Conservation (phyloP, 1,140 invertebrate genomes). For the Centruroides vittatus region DNA sequence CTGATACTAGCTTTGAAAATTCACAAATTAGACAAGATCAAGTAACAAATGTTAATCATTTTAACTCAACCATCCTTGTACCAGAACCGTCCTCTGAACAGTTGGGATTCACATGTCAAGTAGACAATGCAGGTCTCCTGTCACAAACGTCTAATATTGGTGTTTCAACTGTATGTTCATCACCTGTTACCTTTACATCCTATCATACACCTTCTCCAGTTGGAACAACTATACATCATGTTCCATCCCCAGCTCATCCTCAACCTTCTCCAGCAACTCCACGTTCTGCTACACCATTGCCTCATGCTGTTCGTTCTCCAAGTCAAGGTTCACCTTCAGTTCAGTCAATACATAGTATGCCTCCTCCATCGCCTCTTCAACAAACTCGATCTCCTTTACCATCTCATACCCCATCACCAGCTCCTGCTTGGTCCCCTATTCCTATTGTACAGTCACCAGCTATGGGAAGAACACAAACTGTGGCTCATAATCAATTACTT, state of each 20-base stretch:
- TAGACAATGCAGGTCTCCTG: constrained; percentile 1
- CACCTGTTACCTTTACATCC: not conserved
- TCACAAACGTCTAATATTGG: constrained; percentile 2
- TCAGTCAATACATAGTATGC: constrained; percentile 8
- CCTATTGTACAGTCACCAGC: constrained; percentile 12
- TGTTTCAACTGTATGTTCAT: not conserved
- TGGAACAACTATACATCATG: constrained; percentile 12
- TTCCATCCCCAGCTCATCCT: constrained; percentile 9
- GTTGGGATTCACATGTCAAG: constrained; percentile 9
- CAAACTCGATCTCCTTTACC: constrained; percentile 12
- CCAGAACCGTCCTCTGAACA: not conserved
- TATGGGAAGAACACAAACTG: constrained; percentile 2
- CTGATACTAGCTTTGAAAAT: constrained; percentile 15
- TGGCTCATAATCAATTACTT: constrained; percentile 12
- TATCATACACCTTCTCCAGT: constrained; percentile 8
- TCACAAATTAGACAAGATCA: constrained; percentile 2
- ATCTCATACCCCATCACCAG: constrained; percentile 10
- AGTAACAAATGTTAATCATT: too few relatives aligned
- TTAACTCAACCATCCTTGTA: too few relatives aligned
- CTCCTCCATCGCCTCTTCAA: constrained; percentile 14
- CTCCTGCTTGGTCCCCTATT: constrained; percentile 11
- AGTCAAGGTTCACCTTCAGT: constrained; percentile 10
- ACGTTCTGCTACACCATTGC: constrained; percentile 17
- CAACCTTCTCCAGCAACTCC: constrained; percentile 15
- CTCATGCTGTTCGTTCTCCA: constrained; percentile 9